Percentiles rank a stretch among this genome's conserved stretches.
Evolutionary conservation across 2,113 vertebrate species (phyloP).

Genomic region (Ammodytes marinus): DNA sequence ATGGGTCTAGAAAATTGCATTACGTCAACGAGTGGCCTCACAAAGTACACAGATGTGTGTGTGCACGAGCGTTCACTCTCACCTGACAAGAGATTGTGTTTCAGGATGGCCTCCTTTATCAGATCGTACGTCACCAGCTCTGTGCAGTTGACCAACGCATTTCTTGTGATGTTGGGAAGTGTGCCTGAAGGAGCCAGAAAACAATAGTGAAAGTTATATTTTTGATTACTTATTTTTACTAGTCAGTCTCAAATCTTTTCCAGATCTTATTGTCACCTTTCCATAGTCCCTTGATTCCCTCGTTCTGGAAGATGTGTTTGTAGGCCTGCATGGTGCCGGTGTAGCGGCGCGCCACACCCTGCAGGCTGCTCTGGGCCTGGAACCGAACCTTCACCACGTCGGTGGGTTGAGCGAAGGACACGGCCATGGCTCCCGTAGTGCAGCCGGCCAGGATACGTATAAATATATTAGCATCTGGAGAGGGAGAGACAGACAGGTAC

Average conservation of each 20-base stretch:
- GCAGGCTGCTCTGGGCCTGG: conserved; percentile 88
- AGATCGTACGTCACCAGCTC: conserved; percentile 92
- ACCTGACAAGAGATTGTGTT: conserved; percentile 88
- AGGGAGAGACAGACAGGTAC: neutral
- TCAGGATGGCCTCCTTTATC: conserved; percentile 90
- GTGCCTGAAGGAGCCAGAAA: conserved; percentile 80
- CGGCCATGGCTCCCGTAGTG: conserved; percentile 88
- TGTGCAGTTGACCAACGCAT: conserved; percentile 90
- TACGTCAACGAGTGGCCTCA: no score
- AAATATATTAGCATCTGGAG: conserved; percentile 77
- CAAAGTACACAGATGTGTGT: neutral
- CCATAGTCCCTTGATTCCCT: conserved; percentile 89
- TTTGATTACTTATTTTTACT: neutral
- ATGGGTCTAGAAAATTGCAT: no score
- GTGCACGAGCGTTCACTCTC: conserved; percentile 12
- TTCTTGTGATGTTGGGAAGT: conserved; percentile 91
- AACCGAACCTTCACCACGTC: conserved; percentile 91
- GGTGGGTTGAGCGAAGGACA: conserved; percentile 89
- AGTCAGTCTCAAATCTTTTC: neutral
- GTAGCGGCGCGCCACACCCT: conserved; percentile 86
- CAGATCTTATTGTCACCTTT: conserved; percentile 83
- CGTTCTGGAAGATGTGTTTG: conserved; percentile 87
- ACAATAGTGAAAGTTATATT: neutral
- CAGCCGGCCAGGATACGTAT: conserved; percentile 87
- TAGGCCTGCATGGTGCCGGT: conserved; percentile 90